These are phyloP conservation scores for Mesorhabditis belari DNA, from an alignment of 2,888 invertebrate species.

Conservation along the genomic window DNA sequence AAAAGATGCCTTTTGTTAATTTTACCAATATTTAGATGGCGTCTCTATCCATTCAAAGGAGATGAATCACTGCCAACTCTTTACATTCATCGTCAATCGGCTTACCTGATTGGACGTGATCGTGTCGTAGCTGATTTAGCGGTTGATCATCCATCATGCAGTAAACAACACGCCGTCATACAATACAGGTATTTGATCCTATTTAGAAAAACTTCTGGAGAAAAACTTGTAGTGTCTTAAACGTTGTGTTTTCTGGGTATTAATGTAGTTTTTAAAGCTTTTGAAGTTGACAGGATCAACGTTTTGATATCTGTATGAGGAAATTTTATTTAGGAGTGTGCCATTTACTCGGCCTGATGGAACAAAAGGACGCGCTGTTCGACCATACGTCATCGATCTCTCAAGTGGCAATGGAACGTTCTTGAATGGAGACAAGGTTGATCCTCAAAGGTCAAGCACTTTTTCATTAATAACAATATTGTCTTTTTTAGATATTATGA, in stretches of 20 bases:
- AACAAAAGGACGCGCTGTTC: slow-evolving; percentile 35
- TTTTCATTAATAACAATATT: slow-evolving; percentile 3
- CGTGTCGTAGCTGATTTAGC: slow-evolving; percentile 88
- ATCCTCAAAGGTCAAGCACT: slow-evolving; percentile 65
- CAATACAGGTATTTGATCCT: slow-evolving; percentile 72
- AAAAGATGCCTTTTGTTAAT: neutral
- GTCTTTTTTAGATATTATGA: slow-evolving; percentile 71
- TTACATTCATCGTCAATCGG: slow-evolving; percentile 76
- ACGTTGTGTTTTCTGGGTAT: neutral
- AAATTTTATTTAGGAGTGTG: slow-evolving; percentile 51
- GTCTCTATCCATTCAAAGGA: slow-evolving; percentile 72
- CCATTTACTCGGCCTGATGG: slow-evolving; percentile 43
- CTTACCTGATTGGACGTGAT: slow-evolving; percentile 69
- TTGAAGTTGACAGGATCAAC: too few species aligned
- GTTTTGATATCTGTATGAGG: neutral
- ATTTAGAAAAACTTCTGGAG: too few species aligned
- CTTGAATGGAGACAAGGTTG: slow-evolving; percentile 86
- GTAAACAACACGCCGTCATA: slow-evolving; percentile 91
- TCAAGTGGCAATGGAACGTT: slow-evolving; percentile 65
- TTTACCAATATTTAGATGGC: slow-evolving; percentile 65
- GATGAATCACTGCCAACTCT: slow-evolving; percentile 84
- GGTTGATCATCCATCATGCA: slow-evolving; percentile 97
- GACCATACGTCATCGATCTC: slow-evolving; percentile 90
- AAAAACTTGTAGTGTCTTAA: too few species aligned
- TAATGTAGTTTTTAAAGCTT: slow-evolving; percentile 64